These are phyloP conservation scores for Strigamia maritima DNA, from an alignment of 2,888 invertebrate species.

Conservation along the genomic window DNA sequence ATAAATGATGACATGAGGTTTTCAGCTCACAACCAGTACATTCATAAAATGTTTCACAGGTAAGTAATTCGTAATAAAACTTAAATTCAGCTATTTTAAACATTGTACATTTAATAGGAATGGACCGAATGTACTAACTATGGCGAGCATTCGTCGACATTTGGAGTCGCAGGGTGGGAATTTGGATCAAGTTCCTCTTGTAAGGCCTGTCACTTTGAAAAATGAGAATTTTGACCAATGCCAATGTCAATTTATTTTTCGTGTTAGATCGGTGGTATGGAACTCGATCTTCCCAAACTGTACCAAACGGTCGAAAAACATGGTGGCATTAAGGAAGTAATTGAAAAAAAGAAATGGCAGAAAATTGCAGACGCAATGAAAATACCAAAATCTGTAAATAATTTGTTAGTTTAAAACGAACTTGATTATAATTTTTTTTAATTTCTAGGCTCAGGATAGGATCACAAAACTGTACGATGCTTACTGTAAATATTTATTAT, in stretches of 20 bases:
- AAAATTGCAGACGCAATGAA: constrained; percentile 84
- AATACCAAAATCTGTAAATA: constrained; percentile 65
- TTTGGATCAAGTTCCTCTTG: constrained; percentile 73
- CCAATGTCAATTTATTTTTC: not conserved
- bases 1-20: constrained; percentile 82
- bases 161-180: constrained; percentile 72
- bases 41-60: constrained; percentile 78
- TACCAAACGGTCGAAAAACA: constrained; percentile 79
- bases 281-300: constrained; percentile 80
- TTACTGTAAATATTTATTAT: constrained; percentile 84
- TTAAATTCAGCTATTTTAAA: not conserved
- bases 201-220: constrained; percentile 54
- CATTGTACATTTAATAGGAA: constrained; percentile 56
- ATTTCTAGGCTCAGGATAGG: constrained; percentile 63
- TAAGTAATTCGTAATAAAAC: constrained; percentile 39
- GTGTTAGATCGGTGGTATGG: constrained; percentile 75
- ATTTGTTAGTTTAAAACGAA: not conserved
- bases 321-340: constrained; percentile 78
- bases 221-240: constrained; percentile 31
- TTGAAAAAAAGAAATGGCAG: constrained; percentile 83
- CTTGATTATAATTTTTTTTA: constrained; percentile 17
- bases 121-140: constrained; percentile 81
- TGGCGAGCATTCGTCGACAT: constrained; percentile 79
- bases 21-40: constrained; percentile 82
- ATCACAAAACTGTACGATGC: constrained; percentile 80